Evolutionary conservation across 2,888 invertebrate species (phyloP).

Genomic region (Latrodectus elegans): DNA sequence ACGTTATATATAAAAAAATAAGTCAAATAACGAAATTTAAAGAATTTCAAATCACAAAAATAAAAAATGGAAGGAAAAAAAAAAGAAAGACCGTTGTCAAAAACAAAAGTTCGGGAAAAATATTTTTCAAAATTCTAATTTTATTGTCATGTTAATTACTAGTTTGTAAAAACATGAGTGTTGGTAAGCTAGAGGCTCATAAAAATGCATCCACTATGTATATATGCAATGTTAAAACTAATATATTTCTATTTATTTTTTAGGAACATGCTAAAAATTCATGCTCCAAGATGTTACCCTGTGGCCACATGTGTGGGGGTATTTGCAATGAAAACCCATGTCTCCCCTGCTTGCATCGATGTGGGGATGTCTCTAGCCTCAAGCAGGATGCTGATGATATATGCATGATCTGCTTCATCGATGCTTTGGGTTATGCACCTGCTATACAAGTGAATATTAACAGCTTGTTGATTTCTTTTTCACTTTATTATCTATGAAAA

Average conservation of each 20-base stretch:
- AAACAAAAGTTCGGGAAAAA: no score
- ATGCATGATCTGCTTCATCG: constrained; percentile 99
- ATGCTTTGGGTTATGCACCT: constrained; percentile 95
- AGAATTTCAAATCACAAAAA: no score
- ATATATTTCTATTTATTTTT: constrained; percentile 29
- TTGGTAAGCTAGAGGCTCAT: no score
- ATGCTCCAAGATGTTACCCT: constrained; percentile 86
- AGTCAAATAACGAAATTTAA: no score
- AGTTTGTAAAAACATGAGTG: no score
- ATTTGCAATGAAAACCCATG: constrained; percentile 88
- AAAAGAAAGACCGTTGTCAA: no score
- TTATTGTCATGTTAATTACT: no score
- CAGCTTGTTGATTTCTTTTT: background rate
- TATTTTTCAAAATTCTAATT: no score
- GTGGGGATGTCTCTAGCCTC: constrained; percentile 78
- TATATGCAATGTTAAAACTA: no score
- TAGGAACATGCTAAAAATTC: constrained; percentile 87
- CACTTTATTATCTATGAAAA: background rate
- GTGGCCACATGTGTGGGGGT: constrained; percentile 96
- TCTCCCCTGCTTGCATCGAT: constrained; percentile 92
- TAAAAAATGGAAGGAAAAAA: no score
- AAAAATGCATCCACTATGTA: no score
- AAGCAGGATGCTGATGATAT: constrained; percentile 98
- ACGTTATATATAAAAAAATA: no score
- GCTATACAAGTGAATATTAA: constrained; percentile 82